Conservation (phyloP, 2,797 vertebrate species). For the Harpagifer antarcticus region DNA sequence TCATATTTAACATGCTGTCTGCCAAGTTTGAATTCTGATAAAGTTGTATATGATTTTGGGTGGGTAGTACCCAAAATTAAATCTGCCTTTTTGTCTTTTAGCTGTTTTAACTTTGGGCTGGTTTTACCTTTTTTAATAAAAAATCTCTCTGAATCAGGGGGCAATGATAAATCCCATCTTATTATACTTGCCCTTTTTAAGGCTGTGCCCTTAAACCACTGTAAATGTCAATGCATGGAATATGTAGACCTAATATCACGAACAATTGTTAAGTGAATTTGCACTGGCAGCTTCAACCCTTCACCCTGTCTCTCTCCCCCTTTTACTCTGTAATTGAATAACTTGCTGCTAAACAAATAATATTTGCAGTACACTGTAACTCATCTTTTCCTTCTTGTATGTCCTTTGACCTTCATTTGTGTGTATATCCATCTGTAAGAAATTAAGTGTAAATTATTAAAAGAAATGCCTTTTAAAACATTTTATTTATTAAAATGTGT, state of each 20-base stretch:
- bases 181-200: slow-evolving; percentile 8
- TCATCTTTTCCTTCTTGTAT: slow-evolving; percentile 31
- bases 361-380: slow-evolving; percentile 32
- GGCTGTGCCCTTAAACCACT: slow-evolving; percentile 32
- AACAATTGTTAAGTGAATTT: slow-evolving; percentile 32
- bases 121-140: not conserved
- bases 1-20: not conserved
- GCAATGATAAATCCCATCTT: slow-evolving; percentile 1
- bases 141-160: slow-evolving; percentile 26
- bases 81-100: slow-evolving; percentile 23
- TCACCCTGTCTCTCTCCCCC: not conserved
- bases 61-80: slow-evolving; percentile 1
- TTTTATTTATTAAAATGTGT: slow-evolving; percentile 75
- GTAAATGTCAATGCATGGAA: slow-evolving; percentile 59
- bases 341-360: slow-evolving; percentile 38
- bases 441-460: slow-evolving; percentile 46
- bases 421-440: slow-evolving; percentile 29
- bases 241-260: slow-evolving; percentile 36
- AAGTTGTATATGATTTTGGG: not conserved
- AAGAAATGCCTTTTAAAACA: slow-evolving; percentile 43
- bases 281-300: slow-evolving; percentile 39
- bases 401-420: slow-evolving; percentile 41
- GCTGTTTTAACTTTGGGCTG: not conserved
- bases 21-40: not conserved
- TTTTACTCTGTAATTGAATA: slow-evolving; percentile 19